Percentiles rank a stretch among this genome's conserved stretches.
Evolutionary conservation across 2,888 invertebrate genomes (phyloP).

Genomic region (Sesamia inferens): DNA sequence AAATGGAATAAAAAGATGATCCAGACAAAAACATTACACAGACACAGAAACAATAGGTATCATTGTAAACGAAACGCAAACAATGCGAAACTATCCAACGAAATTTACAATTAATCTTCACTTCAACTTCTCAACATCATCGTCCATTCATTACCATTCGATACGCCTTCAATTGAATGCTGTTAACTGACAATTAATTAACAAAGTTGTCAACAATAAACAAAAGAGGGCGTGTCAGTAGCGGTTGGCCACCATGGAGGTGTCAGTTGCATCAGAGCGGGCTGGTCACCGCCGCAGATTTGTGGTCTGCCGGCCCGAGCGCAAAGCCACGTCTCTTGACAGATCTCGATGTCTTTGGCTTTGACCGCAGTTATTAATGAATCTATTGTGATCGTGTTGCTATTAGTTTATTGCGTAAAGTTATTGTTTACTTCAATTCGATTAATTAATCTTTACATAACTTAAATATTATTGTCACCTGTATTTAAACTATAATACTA

Average conservation of each 20-base stretch:
- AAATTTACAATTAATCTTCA: conserved; percentile 55
- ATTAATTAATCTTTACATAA: conserved; percentile 25
- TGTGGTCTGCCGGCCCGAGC: conserved; percentile 81
- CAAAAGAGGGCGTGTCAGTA: conserved; percentile 82
- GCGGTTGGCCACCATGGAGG: conserved; percentile 73
- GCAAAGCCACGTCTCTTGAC: conserved; percentile 73
- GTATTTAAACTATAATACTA: neutral
- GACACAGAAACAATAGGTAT: conserved; percentile 26
- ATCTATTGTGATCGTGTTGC: conserved; percentile 64
- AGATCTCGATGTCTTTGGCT: conserved; percentile 72
- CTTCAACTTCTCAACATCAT: conserved; percentile 35
- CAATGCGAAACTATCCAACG: conserved; percentile 33
- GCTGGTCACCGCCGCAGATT: conserved; percentile 81
- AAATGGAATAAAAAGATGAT: neutral
- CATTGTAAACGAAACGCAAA: conserved; percentile 1
- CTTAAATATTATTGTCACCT: neutral
- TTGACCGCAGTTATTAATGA: conserved; percentile 78
- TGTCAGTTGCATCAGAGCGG: conserved; percentile 79
- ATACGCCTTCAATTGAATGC: conserved; percentile 60
- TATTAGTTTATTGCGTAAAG: conserved; percentile 17
- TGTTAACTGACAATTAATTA: conserved; percentile 76
- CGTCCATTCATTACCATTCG: conserved; percentile 49
- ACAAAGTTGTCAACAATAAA: conserved; percentile 81
- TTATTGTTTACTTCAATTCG: conserved; percentile 20
- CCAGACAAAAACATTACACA: neutral